Percentiles rank a stretch among this genome's conserved stretches.
phyloP scores from a whole-genome alignment of 2,888 invertebrate genomes.

The Stenodema calcarata region DNA sequence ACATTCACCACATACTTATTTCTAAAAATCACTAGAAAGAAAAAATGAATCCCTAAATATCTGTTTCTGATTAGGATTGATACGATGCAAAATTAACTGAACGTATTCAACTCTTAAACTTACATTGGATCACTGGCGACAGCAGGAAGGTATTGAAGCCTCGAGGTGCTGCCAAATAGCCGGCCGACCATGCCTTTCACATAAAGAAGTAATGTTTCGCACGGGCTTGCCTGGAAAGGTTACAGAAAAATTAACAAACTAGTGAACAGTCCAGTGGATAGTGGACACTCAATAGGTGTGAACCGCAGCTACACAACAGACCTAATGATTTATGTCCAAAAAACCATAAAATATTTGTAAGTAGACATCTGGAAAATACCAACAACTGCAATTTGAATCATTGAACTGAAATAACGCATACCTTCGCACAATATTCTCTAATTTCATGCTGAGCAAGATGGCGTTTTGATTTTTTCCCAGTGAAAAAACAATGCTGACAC shows the following conservation, averaged over 20 bases:
- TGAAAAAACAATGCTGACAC: constrained; percentile 74
- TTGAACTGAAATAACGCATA: neutral
- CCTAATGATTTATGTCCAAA: too few species aligned
- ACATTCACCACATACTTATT: too few species aligned
- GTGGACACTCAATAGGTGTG: too few species aligned
- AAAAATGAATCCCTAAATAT: too few species aligned
- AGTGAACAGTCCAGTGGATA: too few species aligned
- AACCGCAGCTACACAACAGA: too few species aligned
- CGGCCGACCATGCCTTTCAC: constrained; percentile 64
- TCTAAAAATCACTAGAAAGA: too few species aligned
- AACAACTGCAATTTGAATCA: too few species aligned
- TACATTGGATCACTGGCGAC: constrained; percentile 15
- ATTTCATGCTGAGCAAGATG: constrained; percentile 72
- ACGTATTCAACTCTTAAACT: neutral
- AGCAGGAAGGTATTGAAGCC: constrained; percentile 62
- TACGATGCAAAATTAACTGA: too few species aligned
- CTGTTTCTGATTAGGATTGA: too few species aligned
- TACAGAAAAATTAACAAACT: constrained; percentile 4
- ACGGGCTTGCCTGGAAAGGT: constrained; percentile 62
- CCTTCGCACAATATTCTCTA: constrained; percentile 59
- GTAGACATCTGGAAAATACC: too few species aligned
- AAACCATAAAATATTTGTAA: too few species aligned
- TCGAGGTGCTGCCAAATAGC: constrained; percentile 63
- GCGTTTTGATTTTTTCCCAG: constrained; percentile 67
- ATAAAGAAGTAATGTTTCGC: constrained; percentile 63